Conservation (phyloP, 2,113 vertebrate genomes). For the Ageneiosus marmoratus region DNA sequence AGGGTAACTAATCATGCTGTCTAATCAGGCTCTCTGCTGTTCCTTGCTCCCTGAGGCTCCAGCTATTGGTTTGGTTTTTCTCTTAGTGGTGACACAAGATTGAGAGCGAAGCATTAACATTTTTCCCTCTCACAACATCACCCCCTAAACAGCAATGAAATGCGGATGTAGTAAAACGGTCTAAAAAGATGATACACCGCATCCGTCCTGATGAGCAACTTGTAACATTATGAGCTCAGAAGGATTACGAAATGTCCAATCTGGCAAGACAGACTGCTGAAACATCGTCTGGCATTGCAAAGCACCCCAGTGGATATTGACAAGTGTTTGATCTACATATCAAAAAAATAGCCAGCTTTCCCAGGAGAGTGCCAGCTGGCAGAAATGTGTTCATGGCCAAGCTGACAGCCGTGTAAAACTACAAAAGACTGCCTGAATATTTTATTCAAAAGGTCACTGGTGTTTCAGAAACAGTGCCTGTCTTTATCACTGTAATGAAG, state of each 20-base stretch:
- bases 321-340: slow-evolving; percentile 43
- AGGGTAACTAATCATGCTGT: slow-evolving; percentile 51
- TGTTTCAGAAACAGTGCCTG: slow-evolving; percentile 20
- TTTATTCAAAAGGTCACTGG: background rate
- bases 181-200: no score
- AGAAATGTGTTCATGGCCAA: background rate
- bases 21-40: slow-evolving; percentile 20
- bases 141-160: background rate
- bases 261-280: background rate
- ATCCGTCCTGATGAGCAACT: background rate
- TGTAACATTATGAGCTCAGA: background rate
- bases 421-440: slow-evolving; percentile 5
- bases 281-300: slow-evolving; percentile 26
- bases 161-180: background rate
- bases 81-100: background rate
- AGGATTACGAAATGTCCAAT: background rate
- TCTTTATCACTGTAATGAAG: background rate
- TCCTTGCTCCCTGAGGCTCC: slow-evolving; percentile 23
- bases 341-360: slow-evolving; percentile 22
- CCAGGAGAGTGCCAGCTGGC: slow-evolving; percentile 3
- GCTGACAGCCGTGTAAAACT: background rate
- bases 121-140: slow-evolving; percentile 9
- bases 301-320: slow-evolving; percentile 20
- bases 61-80: slow-evolving; percentile 29
- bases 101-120: background rate